Percentiles rank a stretch among this genome's conserved stretches.
phyloP scores from a whole-genome alignment of 2,888 invertebrate genomes.

The Cyclophora albipunctata region DNA sequence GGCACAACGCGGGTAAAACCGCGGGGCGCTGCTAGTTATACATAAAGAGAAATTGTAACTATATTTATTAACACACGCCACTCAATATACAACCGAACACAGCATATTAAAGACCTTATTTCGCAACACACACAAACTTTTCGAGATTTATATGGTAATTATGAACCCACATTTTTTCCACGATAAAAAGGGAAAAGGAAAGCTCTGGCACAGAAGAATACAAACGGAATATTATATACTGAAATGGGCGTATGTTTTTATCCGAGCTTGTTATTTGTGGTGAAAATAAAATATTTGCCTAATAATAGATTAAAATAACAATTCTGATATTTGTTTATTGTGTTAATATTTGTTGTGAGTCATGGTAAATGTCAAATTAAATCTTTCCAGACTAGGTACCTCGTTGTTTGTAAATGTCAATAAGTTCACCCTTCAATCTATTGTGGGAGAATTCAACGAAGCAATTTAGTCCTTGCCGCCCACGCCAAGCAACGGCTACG shows the following conservation, averaged over 20 bases:
- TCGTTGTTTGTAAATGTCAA: constrained; percentile 45
- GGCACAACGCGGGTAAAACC: too few relatives aligned
- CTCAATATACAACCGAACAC: background rate
- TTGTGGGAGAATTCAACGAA: constrained; percentile 36
- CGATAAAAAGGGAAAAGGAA: constrained; percentile 11
- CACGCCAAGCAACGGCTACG: constrained; percentile 27
- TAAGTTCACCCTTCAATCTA: constrained; percentile 43
- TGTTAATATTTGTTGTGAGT: too few relatives aligned
- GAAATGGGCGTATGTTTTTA: too few relatives aligned
- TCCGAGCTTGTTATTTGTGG: too few relatives aligned
- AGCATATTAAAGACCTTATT: constrained; percentile 7
- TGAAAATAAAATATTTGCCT: background rate
- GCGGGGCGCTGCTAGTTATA: too few relatives aligned
- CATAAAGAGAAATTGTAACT: too few relatives aligned
- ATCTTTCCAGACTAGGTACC: too few relatives aligned
- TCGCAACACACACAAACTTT: constrained; percentile 9
- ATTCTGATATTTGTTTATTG: too few relatives aligned
- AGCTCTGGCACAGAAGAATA: constrained; percentile 7
- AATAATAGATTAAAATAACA: too few relatives aligned
- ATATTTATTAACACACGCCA: background rate
- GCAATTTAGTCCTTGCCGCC: constrained; percentile 15
- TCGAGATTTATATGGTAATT: constrained; percentile 15
- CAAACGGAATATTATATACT: constrained; percentile 8
- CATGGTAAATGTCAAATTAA: too few relatives aligned
- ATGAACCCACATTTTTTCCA: constrained; percentile 8